Evolutionary conservation across 1,140 invertebrate species (phyloP), one percentile per base, ranked within the genome.

Genomic region (Helicoverpa zea): DNA sequence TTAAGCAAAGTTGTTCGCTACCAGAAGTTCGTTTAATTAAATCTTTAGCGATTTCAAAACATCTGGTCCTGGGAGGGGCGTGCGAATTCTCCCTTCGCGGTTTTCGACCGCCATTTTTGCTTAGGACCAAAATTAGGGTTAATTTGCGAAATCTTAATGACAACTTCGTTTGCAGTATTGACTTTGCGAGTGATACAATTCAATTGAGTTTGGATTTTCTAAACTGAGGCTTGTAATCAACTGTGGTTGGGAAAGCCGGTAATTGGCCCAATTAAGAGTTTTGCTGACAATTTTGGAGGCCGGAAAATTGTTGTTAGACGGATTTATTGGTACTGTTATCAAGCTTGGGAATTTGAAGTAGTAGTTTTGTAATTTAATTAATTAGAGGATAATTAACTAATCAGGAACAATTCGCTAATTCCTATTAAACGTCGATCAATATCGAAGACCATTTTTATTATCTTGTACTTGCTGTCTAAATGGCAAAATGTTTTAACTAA

Each of bases 11-110:
- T 87, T 79, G 85, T 86, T 78, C 82, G 83, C 84, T 70, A 30
- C 66, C 61, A 66, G 81, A 90, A 90, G 78, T 90, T 91, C 83
- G 79, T 89, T 90, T 91, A 91, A 91, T 90, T 90, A 91, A 91
- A 91, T 91, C 88, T 89, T 83, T 76, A 84, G 83, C 82, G 83
- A 88, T 90, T 91, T 90, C 83, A 87, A 89, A 91, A 91, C 90
- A 91, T 88, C 88, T 91, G 90, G 85, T 83, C 82, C 79, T 72
- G n/a, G 63, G 43, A 49, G 56, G 79, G 80, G 86, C 30, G 63
- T 10, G 13, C 30, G 74, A 66, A 78, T 64, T 77, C 66, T 16
- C 18, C 23, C 56, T 61, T 59, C 63, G 78, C 47, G 73, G 80
- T 30, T 68, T 80, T 58, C 49, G 35, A 35, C 35, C 56, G 49